These are phyloP conservation scores for Datnioides undecimradiatus DNA, from an alignment of 2,113 vertebrate genomes.

Conservation along the genomic window DNA sequence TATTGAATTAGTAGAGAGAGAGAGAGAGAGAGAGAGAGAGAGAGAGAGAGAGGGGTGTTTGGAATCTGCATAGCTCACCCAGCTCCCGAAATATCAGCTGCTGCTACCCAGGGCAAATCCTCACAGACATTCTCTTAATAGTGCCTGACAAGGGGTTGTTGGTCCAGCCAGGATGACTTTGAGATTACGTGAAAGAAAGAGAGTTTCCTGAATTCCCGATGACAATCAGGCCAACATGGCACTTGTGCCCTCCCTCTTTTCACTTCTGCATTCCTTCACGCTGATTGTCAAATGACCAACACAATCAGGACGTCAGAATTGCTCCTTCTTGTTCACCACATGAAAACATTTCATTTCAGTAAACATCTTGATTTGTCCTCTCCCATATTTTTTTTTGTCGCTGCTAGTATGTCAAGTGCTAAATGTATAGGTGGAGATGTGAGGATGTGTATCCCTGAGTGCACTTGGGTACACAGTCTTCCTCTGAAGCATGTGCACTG, in stretches of 20 bases:
- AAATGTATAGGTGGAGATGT: slow-evolving; percentile 4
- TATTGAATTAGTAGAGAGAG: slow-evolving; percentile 46
- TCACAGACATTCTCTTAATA: slow-evolving; percentile 36
- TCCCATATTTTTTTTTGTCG: not conserved
- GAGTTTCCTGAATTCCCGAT: slow-evolving; percentile 28
- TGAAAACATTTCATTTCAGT: slow-evolving; percentile 9
- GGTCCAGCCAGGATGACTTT: slow-evolving; percentile 10
- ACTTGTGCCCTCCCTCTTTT: not conserved
- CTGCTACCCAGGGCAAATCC: slow-evolving; percentile 29
- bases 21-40: slow-evolving; percentile 1
- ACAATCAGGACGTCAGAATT: slow-evolving; percentile 25
- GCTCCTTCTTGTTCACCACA: not conserved
- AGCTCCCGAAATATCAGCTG: slow-evolving; percentile 58
- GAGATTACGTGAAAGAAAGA: slow-evolving; percentile 29
- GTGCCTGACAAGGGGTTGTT: slow-evolving; percentile 33
- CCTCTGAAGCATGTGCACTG: slow-evolving; percentile 27
- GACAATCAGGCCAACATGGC: slow-evolving; percentile 12
- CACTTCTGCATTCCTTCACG: not conserved
- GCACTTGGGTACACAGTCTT: not conserved
- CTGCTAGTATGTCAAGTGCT: not conserved
- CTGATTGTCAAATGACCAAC: not conserved
- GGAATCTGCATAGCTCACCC: slow-evolving; percentile 27
- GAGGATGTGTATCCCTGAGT: not conserved
- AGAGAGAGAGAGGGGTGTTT: slow-evolving; percentile 5
- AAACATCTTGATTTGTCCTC: slow-evolving; percentile 23